A percentile compares a stretch with the other conserved stretches of the same genome.
Evolutionary conservation across 2,888 invertebrate species (phyloP).

Genomic region (Belgica antarctica): DNA sequence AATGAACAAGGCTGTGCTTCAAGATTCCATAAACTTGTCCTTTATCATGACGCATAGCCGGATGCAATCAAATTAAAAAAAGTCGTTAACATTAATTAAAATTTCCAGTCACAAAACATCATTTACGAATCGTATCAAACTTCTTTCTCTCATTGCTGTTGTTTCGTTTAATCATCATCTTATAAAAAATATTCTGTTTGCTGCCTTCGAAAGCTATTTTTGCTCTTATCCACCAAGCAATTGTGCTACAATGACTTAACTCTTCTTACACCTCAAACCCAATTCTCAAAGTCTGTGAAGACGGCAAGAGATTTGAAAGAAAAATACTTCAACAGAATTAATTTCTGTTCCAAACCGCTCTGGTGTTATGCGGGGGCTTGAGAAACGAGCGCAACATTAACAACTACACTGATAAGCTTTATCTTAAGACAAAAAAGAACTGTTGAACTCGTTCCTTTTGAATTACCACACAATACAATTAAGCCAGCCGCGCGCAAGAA

Average conservation of each 20-base stretch:
- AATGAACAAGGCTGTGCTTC: no score
- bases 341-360: neutral
- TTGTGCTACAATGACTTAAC: conserved; percentile 14
- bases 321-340: neutral
- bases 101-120: neutral
- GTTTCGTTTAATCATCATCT: neutral
- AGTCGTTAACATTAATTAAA: no score
- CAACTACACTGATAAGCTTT: conserved; percentile 29
- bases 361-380: conserved; percentile 9
- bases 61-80: no score
- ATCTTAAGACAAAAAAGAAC: conserved; percentile 20
- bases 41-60: no score
- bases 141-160: neutral
- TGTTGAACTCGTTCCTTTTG: conserved; percentile 28
- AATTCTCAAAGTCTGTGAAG: neutral
- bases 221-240: neutral
- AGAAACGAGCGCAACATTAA: conserved; percentile 5
- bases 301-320: neutral
- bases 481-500: conserved; percentile 18
- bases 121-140: neutral
- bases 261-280: neutral
- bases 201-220: neutral
- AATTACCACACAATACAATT: conserved; percentile 33
- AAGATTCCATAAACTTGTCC: no score
- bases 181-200: neutral